phyloP scores from a whole-genome alignment of 2,113 vertebrate species.

The Leucopternis melanops region DNA sequence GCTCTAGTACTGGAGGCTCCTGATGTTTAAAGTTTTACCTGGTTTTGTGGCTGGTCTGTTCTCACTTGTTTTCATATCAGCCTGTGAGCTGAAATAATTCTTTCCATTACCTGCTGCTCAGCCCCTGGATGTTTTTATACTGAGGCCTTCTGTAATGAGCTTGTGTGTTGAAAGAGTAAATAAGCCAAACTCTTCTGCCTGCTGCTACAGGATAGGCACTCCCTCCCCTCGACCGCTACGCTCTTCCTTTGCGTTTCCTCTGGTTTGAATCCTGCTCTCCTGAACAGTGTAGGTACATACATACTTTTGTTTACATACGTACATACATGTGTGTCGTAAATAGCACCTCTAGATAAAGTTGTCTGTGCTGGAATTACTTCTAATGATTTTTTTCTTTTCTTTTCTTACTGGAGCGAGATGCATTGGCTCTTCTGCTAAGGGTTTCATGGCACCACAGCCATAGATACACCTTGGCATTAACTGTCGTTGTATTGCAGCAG shows the following conservation, averaged over 20 bases:
- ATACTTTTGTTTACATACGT: not conserved
- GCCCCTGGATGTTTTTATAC: not conserved
- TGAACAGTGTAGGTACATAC: not conserved
- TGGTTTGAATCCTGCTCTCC: not conserved
- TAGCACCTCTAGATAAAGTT: not conserved
- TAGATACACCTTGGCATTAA: not conserved
- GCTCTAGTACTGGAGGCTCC: not conserved
- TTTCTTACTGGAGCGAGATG: not conserved
- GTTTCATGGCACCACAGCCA: not conserved
- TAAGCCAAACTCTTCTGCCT: not conserved
- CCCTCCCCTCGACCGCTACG: fast-evolving
- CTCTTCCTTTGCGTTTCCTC: not conserved
- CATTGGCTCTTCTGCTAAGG: not conserved
- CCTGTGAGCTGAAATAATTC: not conserved
- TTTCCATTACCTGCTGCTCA: not conserved
- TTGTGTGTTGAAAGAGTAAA: not conserved
- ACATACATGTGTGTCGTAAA: not conserved
- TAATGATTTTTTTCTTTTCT: not conserved
- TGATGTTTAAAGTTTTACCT: not conserved
- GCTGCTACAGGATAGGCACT: not conserved
- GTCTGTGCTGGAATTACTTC: not conserved
- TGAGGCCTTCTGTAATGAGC: not conserved
- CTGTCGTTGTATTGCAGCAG: not conserved
- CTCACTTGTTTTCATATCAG: not conserved
- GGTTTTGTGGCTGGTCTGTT: not conserved